Evolutionary conservation across 2,888 invertebrate species (phyloP), one percentile per base, ranked within the genome.

Genomic region (Aphodius sticticus): DNA sequence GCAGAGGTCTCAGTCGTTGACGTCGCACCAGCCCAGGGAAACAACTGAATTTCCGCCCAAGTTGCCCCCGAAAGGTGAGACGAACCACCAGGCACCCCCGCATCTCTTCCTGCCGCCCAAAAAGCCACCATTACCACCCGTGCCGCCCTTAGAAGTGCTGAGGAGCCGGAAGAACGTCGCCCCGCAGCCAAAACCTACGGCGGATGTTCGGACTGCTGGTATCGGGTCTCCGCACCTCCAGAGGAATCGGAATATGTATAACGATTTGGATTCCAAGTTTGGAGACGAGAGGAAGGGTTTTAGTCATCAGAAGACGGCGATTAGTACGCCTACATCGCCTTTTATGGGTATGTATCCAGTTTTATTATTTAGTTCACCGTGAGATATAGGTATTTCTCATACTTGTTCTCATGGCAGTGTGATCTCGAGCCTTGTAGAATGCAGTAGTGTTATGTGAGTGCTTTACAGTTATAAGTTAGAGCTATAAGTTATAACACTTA

Each of bases 91-190:
- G 81, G 87, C 87, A 6, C 88, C 92, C 0, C 91, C 92, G 0
- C 92, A 92, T 72, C 83, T 92, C 69, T 87, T 92, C 77, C 85
- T 93, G 84, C 93, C 93, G 36, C 94, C 94, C 9, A 94, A 94
- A 86, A 95, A 94, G 88, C 94, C 94, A 69, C 94, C 94, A 37
- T 87, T 95, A 84, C 94, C 95, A 80, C 94, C 94, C 16, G 92
- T 94, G 71, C 93, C 94, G 6, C 93, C 93, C 80, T 89, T 93
- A 83, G 93, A 93, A 87, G 91, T 92, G 6, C 86, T 93, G 83
- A 89, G 93, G 85, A 89, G 92, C 85, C 92, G 92, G 86, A 92
- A 90, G 82, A 89, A 90, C 80, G 83, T 82, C 26, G 81, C 82
- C 14, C 84, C 84, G 37, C 86, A 86, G 79, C 83, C 86, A 26